Evolutionary conservation across 2,113 vertebrate species (phyloP), one percentile per base, ranked within the genome.

Genomic region (Paradisaea rubra): DNA sequence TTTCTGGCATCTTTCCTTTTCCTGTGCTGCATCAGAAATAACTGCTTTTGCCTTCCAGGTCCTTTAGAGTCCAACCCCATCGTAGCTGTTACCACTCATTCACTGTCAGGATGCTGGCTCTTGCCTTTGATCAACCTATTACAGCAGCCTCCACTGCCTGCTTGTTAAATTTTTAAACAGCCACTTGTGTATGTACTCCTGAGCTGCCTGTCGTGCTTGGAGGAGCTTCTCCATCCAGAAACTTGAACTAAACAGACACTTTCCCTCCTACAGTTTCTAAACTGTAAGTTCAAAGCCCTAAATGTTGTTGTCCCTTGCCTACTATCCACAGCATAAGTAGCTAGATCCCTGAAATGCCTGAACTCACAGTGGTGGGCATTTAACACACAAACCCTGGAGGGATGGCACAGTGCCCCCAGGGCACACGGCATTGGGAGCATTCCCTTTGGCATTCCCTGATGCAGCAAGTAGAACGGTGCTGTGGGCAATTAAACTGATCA

Each of bases 91-190:
- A 66, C 42, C 52, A 50, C 79, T 96, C 88, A 83, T 33, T 93
- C 90, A 78, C 86, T 95, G 96, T 90, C 94, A 96, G 65, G 69
- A 88, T 88, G 64, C 88, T 90, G 82, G 35, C 72, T 93, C 68
- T 28, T 83, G 68, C 52, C 86, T 96, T 96, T 96, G 96, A 96
- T 96, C 96, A 94, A 39, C 64, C 68, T 56, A 70, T 92, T 95
- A 93, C 42, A 95, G 68, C 92, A 94, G 76, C 59, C 52, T 95
- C 86, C 76, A 37, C 76, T 90, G 76, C 71, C 74, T 88, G 61
- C 86, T 92, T 83, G 71, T 96, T 96, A 83, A 96, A 96, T 95
- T 93, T 95, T 96, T 96, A 90, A 96, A 88, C 82, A 96, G 68
- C 52, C 82, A 25, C 92, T 96, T 96, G 79, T 92, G 80, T 92